Percentiles rank a stretch among this genome's conserved stretches.
phyloP scores from a whole-genome alignment of 1,140 invertebrate species.

The Papilio aristodemus region DNA sequence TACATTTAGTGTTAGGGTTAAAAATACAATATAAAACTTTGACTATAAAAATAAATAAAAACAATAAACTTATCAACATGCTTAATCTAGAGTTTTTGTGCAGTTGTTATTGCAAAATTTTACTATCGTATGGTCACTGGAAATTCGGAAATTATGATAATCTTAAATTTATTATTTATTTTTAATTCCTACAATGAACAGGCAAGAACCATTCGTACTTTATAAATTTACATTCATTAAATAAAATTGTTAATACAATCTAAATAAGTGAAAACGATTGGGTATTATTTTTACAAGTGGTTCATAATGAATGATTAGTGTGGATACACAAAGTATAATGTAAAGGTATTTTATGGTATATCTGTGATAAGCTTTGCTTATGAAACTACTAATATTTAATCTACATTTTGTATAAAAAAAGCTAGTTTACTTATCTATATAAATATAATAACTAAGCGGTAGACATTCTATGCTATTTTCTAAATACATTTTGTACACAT shows the following conservation, averaged over 20 bases:
- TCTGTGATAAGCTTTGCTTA: too few species aligned
- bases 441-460: slow-evolving; percentile 41
- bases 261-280: background rate
- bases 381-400: too few species aligned
- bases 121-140: background rate
- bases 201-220: slow-evolving; percentile 21
- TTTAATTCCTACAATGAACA: slow-evolving; percentile 6
- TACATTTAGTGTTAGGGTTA: slow-evolving; percentile 23
- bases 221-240: background rate
- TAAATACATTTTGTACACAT: slow-evolving; percentile 57
- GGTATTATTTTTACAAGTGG: too few species aligned
- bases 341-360: too few species aligned
- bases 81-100: slow-evolving; percentile 32
- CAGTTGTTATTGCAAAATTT: background rate
- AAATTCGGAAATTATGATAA: background rate
- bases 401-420: background rate
- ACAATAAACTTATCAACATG: slow-evolving; percentile 38
- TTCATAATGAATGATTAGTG: too few species aligned
- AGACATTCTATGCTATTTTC: slow-evolving; percentile 42
- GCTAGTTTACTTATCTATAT: slow-evolving; percentile 31
- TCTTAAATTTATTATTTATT: background rate
- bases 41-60: slow-evolving; percentile 45
- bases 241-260: background rate
- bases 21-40: slow-evolving; percentile 37
- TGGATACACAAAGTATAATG: too few species aligned